These are phyloP conservation scores for Lamprologus speciosus DNA, from an alignment of 2,113 vertebrate species.

Conservation along the genomic window DNA sequence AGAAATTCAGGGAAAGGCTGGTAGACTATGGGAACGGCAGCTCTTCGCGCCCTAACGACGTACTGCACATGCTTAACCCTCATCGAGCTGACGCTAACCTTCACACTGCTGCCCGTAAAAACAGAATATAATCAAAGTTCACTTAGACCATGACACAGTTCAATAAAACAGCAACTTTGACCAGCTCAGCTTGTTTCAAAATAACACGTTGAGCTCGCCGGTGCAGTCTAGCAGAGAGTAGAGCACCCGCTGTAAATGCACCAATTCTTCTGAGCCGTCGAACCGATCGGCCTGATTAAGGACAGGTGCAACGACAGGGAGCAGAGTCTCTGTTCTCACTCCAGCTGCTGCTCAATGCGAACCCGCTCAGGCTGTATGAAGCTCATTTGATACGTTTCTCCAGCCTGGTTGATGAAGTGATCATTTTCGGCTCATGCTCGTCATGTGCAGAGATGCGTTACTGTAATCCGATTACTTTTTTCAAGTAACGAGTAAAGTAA, in stretches of 20 bases:
- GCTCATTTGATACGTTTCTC: background rate
- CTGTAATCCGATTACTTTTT: no score
- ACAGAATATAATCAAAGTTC: background rate
- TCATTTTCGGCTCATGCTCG: background rate
- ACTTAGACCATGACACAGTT: background rate
- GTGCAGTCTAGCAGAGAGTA: background rate
- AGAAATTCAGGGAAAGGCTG: background rate
- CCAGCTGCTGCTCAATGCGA: background rate
- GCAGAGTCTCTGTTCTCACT: background rate
- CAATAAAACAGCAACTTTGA: background rate
- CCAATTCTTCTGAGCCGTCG: background rate
- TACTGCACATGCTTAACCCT: background rate
- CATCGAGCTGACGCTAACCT: background rate
- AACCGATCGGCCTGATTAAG: background rate
- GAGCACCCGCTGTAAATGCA: background rate
- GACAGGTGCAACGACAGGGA: background rate
- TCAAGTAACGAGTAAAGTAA: no score
- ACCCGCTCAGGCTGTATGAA: background rate
- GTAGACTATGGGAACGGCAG: rapidly evolving
- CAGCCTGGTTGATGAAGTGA: background rate
- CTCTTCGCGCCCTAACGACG: rapidly evolving
- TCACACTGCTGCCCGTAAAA: background rate
- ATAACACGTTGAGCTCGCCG: background rate
- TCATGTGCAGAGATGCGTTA: no score
- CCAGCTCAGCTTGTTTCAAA: background rate